phyloP scores from a whole-genome alignment of 2,888 invertebrate species.

The Catocala sponsa region DNA sequence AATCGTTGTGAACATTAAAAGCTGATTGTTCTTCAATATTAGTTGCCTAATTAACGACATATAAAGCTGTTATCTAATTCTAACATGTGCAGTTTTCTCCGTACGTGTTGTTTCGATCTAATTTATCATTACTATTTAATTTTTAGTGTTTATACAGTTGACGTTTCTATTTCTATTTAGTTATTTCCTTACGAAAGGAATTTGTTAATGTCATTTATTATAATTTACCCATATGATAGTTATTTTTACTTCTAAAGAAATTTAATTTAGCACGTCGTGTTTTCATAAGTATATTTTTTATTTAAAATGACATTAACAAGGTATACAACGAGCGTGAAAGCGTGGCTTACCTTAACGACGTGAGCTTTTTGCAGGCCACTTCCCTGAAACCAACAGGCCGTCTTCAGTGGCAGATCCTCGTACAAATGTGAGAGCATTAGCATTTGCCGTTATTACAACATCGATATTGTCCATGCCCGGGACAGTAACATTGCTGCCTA shows the following conservation, averaged over 20 bases:
- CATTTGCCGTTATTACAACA: constrained; percentile 78
- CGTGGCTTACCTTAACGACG: constrained; percentile 82
- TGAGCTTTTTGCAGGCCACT: constrained; percentile 79
- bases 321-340: constrained; percentile 62
- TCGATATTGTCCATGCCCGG: constrained; percentile 79
- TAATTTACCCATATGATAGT: too few species aligned
- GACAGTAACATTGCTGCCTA: constrained; percentile 75
- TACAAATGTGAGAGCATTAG: constrained; percentile 62
- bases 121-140: not conserved
- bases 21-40: constrained; percentile 42
- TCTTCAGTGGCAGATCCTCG: constrained; percentile 47
- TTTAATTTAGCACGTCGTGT: too few species aligned
- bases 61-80: constrained; percentile 48
- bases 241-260: too few species aligned
- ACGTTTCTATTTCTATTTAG: not conserved
- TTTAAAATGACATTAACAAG: constrained; percentile 18
- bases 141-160: not conserved
- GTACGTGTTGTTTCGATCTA: too few species aligned
- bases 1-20: constrained; percentile 60
- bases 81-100: constrained; percentile 12
- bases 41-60: constrained; percentile 50
- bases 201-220: not conserved
- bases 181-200: not conserved
- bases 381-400: constrained; percentile 81
- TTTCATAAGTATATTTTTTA: too few species aligned